phyloP scores from a whole-genome alignment of 2,113 vertebrate genomes.

The Limanda limanda region DNA sequence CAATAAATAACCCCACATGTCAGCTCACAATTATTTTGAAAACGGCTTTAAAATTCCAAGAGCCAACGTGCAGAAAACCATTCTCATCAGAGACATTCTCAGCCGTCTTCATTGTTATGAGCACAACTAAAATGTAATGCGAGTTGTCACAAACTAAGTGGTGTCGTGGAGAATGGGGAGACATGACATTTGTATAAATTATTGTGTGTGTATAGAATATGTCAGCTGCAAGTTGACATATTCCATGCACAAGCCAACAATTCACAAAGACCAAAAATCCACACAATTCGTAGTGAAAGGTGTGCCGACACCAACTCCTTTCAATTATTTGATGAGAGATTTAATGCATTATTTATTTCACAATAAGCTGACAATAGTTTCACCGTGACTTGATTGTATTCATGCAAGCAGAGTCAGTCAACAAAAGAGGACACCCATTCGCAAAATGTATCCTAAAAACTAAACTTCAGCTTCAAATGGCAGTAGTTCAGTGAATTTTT shows the following conservation, averaged over 20 bases:
- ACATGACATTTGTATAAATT: conserved; percentile 12
- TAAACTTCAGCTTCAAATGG: neutral
- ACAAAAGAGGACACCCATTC: neutral
- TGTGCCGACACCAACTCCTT: neutral
- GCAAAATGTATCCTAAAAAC: neutral
- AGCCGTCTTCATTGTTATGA: neutral
- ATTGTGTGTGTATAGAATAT: neutral
- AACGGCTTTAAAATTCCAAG: neutral
- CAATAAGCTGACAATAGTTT: conserved; percentile 3
- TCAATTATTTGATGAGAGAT: neutral
- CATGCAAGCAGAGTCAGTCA: conserved; percentile 9
- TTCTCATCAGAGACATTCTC: neutral
- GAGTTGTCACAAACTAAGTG: neutral
- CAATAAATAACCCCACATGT: conserved; percentile 26
- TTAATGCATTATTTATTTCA: conserved; percentile 29
- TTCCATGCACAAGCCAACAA: neutral
- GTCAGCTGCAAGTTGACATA: neutral
- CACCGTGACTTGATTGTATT: neutral
- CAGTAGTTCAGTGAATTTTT: neutral
- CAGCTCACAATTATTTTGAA: conserved; percentile 26
- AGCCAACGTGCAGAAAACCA: neutral
- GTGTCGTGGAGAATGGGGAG: neutral
- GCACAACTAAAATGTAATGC: conserved; percentile 2
- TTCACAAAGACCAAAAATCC: neutral
- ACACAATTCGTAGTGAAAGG: neutral